Evolutionary conservation across 2,888 invertebrate species (phyloP).

Genomic region (Drosophila hamatofila): DNA sequence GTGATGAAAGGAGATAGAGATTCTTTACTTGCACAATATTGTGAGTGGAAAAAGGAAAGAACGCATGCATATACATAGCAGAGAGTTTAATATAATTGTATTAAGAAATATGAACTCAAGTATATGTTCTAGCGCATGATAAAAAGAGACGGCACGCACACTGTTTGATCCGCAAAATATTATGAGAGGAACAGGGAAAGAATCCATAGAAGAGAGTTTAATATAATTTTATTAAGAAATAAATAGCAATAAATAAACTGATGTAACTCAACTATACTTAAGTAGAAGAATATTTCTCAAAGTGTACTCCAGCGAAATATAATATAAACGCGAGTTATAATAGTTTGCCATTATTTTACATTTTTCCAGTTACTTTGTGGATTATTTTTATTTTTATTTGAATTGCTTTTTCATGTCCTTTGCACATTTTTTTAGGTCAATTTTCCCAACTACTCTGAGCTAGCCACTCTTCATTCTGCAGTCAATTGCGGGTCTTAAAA

Average conservation of each 20-base stretch:
- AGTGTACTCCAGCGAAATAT: background rate
- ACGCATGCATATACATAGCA: background rate
- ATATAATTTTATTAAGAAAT: background rate
- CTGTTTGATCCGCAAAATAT: too few species aligned
- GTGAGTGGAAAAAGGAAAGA: background rate
- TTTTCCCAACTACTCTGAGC: background rate
- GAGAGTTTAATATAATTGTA: background rate
- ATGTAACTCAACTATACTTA: too few species aligned
- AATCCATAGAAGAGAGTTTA: background rate
- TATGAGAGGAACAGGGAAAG: background rate
- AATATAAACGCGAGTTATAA: background rate
- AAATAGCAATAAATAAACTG: too few species aligned
- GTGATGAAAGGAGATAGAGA: background rate
- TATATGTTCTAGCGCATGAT: too few species aligned
- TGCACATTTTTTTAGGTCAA: background rate
- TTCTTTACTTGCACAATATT: too few species aligned
- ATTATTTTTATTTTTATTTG: conserved; percentile 12
- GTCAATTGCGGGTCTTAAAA: conserved; percentile 11
- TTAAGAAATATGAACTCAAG: too few species aligned
- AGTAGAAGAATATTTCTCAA: background rate
- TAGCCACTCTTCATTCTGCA: background rate
- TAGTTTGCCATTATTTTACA: conserved; percentile 18
- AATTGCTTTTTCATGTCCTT: conserved; percentile 3
- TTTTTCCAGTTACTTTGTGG: conserved; percentile 16
- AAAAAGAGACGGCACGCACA: too few species aligned